Base-by-base conservation (phyloP, 2,113 vertebrate genomes). In the Holacanthus passer region DNA sequence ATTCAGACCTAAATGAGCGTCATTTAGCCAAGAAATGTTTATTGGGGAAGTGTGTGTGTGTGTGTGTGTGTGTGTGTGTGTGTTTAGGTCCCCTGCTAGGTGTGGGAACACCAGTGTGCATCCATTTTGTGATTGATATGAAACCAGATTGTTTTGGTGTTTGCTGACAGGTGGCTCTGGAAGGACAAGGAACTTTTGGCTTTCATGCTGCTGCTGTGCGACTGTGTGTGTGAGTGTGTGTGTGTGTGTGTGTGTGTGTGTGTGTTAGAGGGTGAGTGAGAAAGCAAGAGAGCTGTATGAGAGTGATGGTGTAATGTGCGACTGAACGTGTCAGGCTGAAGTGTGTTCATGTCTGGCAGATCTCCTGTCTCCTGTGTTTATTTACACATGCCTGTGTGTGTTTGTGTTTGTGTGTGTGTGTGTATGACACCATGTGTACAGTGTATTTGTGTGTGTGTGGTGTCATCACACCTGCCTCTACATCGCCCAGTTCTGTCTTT, bases 131-230 rank as follows among this genome's bases (percentile, higher is more conserved):
- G 72, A 82, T 31, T 81, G 83, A 78, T 73, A 81, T 84, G 58
- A 86, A 84, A 81, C 81, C 73, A 83, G 73, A 84, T 80, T 78
- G 76, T 69, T 78, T 65, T 58, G 62, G 53, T 83, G 63, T 78
- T 60, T 80, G 41, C 32, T 86, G 82, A 89, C 85, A 89, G 83
- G 87, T 87, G 70, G 67, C 79, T 87, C 32, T 56, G 20, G 31
- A 47, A 73, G 60, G 81, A 70, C 71, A 63, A 43, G 75, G 55
- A 58, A 79, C 72, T 64, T 73, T 32, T 79, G 45, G 69, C 69
- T 89, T 83, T 76, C 56, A 70, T 83, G 37, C 43, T 52, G 48
- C 24, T 58, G 43, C 16, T 32, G 9, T 45, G 41, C n/a, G 35
- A 70, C 20, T 80, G 47, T 56, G 63, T 68, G 17, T 50, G 9